A percentile compares a stretch with the other conserved stretches of the same genome.
These are phyloP conservation scores for Phacellophora camtschatica DNA, from an alignment of 30 jellyfish, hydroid and myxozoan species.

Conservation along the genomic window DNA sequence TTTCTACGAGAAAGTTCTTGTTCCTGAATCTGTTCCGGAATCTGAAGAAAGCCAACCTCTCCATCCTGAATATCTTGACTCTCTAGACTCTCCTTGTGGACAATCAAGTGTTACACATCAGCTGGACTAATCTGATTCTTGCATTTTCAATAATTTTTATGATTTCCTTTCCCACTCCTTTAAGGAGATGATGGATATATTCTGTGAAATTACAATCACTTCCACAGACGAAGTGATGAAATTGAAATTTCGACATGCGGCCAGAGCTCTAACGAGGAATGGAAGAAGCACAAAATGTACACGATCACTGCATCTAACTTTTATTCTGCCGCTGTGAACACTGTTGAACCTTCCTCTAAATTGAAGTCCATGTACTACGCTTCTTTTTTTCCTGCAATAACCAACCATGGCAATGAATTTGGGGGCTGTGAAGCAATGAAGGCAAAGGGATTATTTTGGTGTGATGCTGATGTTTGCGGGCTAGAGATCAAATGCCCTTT, in stretches of 20 bases:
- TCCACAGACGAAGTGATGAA: too few species aligned
- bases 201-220: neutral
- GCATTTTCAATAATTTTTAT: neutral
- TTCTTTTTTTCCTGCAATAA: constrained; percentile 6
- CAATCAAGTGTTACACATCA: too few species aligned
- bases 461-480: too few species aligned
- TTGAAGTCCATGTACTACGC: constrained; percentile 24
- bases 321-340: constrained; percentile 27
- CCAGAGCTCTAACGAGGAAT: constrained; percentile 10
- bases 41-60: neutral
- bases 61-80: neutral
- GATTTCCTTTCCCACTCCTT: constrained; percentile 16
- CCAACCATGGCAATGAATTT: constrained; percentile 13
- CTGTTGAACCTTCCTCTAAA: constrained; percentile 59
- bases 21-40: constrained; percentile 9
- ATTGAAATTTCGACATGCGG: constrained; percentile 21
- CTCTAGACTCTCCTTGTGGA: constrained; percentile 20
- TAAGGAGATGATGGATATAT: constrained; percentile 27
- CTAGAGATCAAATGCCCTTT: constrained; percentile 47
- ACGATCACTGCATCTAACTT: constrained; percentile 52
- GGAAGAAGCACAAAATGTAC: constrained; percentile 31
- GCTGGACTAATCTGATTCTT: neutral
- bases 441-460: too few species aligned
- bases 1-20: too few species aligned
- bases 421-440: constrained; percentile 13